These are phyloP conservation scores for Larimichthys crocea DNA, from an alignment of 2,113 vertebrate species.

Conservation along the genomic window DNA sequence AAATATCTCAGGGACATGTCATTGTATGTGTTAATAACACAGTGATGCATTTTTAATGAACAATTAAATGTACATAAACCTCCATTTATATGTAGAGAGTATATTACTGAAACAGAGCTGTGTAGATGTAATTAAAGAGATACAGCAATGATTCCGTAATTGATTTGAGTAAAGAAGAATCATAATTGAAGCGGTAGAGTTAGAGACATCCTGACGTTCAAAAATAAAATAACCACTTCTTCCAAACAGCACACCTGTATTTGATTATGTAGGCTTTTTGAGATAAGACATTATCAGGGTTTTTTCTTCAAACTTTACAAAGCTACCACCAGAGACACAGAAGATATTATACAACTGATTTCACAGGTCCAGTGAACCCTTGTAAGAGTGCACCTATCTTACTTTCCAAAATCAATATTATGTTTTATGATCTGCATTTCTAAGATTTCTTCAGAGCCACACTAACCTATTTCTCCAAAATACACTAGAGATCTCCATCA, in stretches of 20 bases:
- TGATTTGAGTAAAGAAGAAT: neutral
- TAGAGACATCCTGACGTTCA: neutral
- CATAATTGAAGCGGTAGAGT: neutral
- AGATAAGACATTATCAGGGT: neutral
- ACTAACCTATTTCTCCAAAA: conserved; percentile 39
- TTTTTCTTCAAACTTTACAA: neutral
- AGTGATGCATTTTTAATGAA: conserved; percentile 22
- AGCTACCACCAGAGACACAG: neutral
- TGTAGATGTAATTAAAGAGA: neutral
- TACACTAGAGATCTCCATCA: conserved; percentile 50
- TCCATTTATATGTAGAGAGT: neutral
- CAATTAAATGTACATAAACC: neutral
- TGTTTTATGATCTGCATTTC: neutral
- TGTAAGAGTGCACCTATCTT: neutral
- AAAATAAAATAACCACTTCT: neutral
- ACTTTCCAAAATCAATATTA: neutral
- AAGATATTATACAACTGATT: neutral
- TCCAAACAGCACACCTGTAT: neutral
- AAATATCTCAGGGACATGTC: conserved; percentile 5
- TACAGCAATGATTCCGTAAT: neutral
- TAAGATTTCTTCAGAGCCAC: conserved; percentile 34
- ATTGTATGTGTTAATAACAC: neutral
- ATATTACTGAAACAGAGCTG: conserved; percentile 6
- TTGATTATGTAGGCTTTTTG: neutral
- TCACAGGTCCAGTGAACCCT: neutral